These are phyloP conservation scores for Myiopsitta monachus DNA, from an alignment of 2,113 vertebrate species.

Conservation along the genomic window DNA sequence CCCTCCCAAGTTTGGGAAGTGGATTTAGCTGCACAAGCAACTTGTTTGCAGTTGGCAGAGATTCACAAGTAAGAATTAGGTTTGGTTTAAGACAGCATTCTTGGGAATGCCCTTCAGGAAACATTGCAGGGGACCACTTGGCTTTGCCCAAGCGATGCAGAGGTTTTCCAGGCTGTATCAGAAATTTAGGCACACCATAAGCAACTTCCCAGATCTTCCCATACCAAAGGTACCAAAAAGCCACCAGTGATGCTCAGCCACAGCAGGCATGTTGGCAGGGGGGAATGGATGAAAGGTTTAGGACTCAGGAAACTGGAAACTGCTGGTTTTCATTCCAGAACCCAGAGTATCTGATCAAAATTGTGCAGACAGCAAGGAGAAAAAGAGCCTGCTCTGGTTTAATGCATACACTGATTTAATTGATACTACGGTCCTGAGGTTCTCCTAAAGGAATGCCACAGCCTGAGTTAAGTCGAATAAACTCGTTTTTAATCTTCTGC, in stretches of 20 bases:
- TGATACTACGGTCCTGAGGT: neutral
- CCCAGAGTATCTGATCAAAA: neutral
- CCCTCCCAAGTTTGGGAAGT: neutral
- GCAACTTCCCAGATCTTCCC: neutral
- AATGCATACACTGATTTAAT: neutral
- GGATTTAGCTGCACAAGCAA: neutral
- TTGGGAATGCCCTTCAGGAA: neutral
- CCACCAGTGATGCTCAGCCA: accelerated
- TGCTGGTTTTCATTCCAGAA: neutral
- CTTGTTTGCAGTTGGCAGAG: neutral
- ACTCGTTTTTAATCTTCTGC: neutral
- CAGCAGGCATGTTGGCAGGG: neutral
- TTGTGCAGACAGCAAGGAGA: neutral
- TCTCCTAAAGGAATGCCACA: neutral
- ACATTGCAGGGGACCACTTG: neutral
- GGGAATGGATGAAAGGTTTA: accelerated
- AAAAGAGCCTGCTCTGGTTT: neutral
- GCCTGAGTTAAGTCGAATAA: neutral
- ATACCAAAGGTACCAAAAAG: neutral
- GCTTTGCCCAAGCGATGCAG: neutral
- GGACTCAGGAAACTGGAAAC: neutral
- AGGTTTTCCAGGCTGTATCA: neutral
- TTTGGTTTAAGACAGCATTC: neutral
- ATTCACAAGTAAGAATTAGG: neutral
- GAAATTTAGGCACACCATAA: neutral